Conservation (phyloP, 2,797 vertebrate genomes). For the Pipistrellus pygmaeus region DNA sequence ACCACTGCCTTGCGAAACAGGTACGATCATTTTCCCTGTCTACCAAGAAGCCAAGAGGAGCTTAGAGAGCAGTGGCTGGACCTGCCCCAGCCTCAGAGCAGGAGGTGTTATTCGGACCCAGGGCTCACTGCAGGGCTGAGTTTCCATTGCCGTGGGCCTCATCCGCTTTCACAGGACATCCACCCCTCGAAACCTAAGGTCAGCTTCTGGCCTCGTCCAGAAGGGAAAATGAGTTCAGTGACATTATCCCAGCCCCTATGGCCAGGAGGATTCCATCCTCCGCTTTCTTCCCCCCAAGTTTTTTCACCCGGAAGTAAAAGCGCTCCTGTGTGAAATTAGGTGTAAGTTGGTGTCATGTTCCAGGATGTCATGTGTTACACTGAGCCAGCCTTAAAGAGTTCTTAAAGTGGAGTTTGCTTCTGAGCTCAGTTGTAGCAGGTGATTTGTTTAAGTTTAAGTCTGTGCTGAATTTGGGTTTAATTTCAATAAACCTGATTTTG, state of each 20-base stretch:
- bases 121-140: not conserved
- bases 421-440: slow-evolving; percentile 28
- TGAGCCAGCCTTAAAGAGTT: slow-evolving; percentile 39
- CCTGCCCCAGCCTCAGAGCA: not conserved
- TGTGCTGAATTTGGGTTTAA: not conserved
- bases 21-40: not conserved
- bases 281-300: slow-evolving; percentile 67
- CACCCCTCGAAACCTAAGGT: slow-evolving; percentile 66
- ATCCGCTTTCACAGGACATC: not conserved
- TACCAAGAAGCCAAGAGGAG: not conserved
- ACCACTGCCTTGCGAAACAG: not conserved
- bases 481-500: slow-evolving; percentile 48
- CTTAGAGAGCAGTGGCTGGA: not conserved
- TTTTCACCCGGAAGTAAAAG: slow-evolving; percentile 76
- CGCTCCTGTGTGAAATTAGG: slow-evolving; percentile 70
- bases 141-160: not conserved
- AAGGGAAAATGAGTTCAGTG: slow-evolving; percentile 74
- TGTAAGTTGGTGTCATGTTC: slow-evolving; percentile 70
- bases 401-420: slow-evolving; percentile 75
- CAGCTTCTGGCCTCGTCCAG: slow-evolving; percentile 71
- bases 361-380: slow-evolving; percentile 69
- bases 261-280: slow-evolving; percentile 74
- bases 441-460: not conserved
- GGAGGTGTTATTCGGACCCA: not conserved
- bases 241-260: slow-evolving; percentile 68